Conservation (phyloP, 2,113 vertebrate species). For the Synodontis membranacea region DNA sequence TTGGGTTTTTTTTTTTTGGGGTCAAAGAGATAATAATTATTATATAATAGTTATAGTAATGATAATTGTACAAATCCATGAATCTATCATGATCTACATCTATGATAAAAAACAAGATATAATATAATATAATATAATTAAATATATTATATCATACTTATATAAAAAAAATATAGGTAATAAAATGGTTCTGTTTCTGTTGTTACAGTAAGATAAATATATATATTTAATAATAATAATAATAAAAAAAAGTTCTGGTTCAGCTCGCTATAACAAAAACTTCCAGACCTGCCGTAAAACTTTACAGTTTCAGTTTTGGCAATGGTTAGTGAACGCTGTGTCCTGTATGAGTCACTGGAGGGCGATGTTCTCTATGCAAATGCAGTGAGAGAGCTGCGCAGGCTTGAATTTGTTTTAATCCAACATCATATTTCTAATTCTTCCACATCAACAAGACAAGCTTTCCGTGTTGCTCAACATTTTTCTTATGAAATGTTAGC, state of each 20-base stretch:
- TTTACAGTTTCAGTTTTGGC: background rate
- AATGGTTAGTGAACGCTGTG: slow-evolving; percentile 61
- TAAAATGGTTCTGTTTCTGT: background rate
- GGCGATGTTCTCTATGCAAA: slow-evolving; percentile 64
- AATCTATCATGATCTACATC: background rate
- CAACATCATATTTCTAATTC: background rate
- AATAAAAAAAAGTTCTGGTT: background rate
- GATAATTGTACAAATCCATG: background rate
- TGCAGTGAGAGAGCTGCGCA: slow-evolving; percentile 41
- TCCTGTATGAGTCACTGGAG: slow-evolving; percentile 75
- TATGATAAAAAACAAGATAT: background rate
- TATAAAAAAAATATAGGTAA: background rate
- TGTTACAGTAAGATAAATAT: background rate
- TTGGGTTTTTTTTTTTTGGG: too few species aligned
- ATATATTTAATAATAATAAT: too few species aligned
- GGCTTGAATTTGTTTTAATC: background rate
- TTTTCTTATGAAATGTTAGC: background rate
- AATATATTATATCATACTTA: too few species aligned
- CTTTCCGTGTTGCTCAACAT: background rate
- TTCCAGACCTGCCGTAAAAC: background rate
- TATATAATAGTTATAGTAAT: too few species aligned
- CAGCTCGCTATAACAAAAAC: background rate
- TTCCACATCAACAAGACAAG: background rate
- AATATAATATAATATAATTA: too few species aligned
- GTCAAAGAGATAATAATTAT: too few species aligned